phyloP scores from a whole-genome alignment of 2,113 vertebrate genomes.

The Forbesichthys papilliferus region DNA sequence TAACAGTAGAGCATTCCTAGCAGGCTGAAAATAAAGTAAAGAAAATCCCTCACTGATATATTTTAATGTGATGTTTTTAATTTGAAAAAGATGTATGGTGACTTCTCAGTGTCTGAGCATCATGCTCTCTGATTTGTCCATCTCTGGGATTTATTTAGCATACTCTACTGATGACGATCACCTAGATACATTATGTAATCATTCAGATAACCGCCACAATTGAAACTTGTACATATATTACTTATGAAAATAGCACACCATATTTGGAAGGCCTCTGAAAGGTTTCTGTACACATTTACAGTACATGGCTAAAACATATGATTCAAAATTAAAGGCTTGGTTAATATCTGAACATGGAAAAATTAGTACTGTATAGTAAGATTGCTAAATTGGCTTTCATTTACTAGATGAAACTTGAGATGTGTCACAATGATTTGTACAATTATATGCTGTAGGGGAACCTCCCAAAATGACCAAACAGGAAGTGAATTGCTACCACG shows the following conservation, averaged over 20 bases:
- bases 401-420: conserved; percentile 12
- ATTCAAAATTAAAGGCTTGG: conserved; percentile 29
- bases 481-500: conserved; percentile 63
- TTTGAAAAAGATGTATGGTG: not conserved
- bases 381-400: conserved; percentile 25
- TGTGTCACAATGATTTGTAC: conserved; percentile 13
- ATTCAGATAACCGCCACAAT: conserved; percentile 14
- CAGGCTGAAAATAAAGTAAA: conserved; percentile 33
- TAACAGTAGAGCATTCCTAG: not conserved
- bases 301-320: conserved; percentile 32
- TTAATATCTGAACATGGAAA: conserved; percentile 43
- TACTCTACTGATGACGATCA: too few relatives aligned
- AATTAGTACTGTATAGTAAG: conserved; percentile 27
- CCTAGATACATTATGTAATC: conserved; percentile 2
- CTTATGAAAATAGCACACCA: conserved; percentile 48
- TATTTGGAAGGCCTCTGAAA: conserved; percentile 49
- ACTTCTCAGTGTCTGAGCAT: conserved; percentile 4
- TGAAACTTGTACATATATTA: conserved; percentile 10
- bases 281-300: conserved; percentile 54
- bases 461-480: conserved; percentile 43
- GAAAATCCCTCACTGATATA: conserved; percentile 14
- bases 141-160: too few relatives aligned
- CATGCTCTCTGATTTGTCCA: too few relatives aligned
- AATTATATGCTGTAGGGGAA: conserved; percentile 20
- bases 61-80: not conserved